phyloP scores from a whole-genome alignment of 2,113 vertebrate species.

The Stigmatopora argus region DNA sequence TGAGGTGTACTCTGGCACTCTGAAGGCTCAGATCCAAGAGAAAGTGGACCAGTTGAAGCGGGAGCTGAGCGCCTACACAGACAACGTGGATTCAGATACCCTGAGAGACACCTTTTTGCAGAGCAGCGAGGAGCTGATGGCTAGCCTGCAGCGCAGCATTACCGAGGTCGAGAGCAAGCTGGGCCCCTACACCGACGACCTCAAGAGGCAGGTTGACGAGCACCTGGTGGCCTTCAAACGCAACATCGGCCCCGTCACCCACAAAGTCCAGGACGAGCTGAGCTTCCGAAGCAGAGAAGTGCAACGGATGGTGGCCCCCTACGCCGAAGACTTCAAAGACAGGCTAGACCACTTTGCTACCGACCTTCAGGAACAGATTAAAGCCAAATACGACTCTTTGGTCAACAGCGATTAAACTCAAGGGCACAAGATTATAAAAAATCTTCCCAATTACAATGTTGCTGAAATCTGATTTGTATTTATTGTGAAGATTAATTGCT shows the following conservation, averaged over 20 bases:
- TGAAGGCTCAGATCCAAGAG: slow-evolving; percentile 73
- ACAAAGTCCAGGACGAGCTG: slow-evolving; percentile 58
- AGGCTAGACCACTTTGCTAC: slow-evolving; percentile 61
- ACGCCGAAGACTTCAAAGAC: slow-evolving; percentile 58
- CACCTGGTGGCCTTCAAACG: slow-evolving; percentile 64
- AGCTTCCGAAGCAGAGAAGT: slow-evolving; percentile 40
- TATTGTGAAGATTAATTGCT: neutral
- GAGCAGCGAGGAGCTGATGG: slow-evolving; percentile 59
- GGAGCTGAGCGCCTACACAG: slow-evolving; percentile 50
- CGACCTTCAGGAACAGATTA: slow-evolving; percentile 55
- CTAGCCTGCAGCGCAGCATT: slow-evolving; percentile 55
- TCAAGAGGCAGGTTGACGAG: slow-evolving; percentile 57
- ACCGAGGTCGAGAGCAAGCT: slow-evolving; percentile 59
- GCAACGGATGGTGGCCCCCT: slow-evolving; percentile 61
- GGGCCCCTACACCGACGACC: slow-evolving; percentile 54
- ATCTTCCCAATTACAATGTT: neutral
- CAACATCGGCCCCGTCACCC: slow-evolving; percentile 57
- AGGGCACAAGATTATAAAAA: neutral
- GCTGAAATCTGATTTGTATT: neutral
- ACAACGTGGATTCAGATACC: slow-evolving; percentile 49
- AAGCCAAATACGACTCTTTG: slow-evolving; percentile 54
- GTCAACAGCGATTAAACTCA: slow-evolving; percentile 42
- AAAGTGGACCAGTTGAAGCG: slow-evolving; percentile 66
- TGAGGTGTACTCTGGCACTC: slow-evolving; percentile 68
- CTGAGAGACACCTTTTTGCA: slow-evolving; percentile 52